Conservation (phyloP, 2,113 vertebrate species). For the Turnix velox region DNA sequence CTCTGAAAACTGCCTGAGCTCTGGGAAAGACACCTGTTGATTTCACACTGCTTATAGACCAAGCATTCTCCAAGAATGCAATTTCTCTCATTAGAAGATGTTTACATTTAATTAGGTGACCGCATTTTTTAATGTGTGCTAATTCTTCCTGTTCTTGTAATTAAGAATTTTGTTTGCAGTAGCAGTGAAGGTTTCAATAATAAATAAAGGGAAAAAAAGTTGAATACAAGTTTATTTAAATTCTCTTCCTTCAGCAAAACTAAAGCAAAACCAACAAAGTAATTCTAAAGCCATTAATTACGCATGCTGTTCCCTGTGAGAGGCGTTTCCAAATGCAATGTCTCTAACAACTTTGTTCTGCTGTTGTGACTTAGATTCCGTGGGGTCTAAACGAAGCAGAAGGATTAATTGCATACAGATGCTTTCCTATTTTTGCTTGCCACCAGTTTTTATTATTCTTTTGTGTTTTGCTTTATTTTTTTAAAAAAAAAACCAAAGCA, state of each 20-base stretch:
- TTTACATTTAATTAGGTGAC: conserved; percentile 9
- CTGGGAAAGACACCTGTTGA: not conserved
- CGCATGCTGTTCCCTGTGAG: not conserved
- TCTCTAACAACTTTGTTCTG: conserved; percentile 31
- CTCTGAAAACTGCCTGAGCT: not conserved
- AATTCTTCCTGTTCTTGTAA: not conserved
- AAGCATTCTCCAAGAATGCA: not conserved
- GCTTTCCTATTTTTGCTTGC: conserved; percentile 6
- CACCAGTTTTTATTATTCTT: not conserved
- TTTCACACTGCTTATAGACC: not conserved
- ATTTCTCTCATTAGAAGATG: not conserved
- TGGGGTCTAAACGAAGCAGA: conserved; percentile 36
- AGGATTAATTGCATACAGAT: conserved; percentile 50
- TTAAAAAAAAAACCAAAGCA: not conserved
- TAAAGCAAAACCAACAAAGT: not conserved
- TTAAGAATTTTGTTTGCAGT: not conserved
- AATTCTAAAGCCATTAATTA: not conserved
- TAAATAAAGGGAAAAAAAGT: not conserved
- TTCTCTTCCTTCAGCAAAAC: not conserved
- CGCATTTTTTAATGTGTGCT: not conserved
- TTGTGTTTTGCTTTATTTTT: not conserved
- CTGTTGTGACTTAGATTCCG: conserved; percentile 29
- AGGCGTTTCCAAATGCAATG: not conserved
- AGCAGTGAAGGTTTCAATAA: not conserved
- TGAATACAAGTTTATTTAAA: not conserved